Conservation (phyloP, 2,113 vertebrate species). For the Anguilla rostrata region DNA sequence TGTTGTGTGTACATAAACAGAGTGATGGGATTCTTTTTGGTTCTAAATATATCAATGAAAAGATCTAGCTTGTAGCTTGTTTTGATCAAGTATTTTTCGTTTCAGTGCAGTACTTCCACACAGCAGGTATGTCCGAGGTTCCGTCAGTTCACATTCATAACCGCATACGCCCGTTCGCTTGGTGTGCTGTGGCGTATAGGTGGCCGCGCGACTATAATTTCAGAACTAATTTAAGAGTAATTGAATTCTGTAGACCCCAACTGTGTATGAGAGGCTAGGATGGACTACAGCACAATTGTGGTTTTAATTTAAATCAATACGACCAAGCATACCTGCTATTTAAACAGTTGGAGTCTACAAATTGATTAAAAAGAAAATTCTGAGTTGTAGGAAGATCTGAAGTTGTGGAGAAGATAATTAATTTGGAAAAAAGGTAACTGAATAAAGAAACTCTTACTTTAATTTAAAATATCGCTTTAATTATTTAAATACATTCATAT, state of each 20-base stretch:
- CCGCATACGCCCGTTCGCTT: background rate
- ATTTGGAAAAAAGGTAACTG: background rate
- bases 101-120: background rate
- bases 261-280: background rate
- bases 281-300: background rate
- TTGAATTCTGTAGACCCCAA: background rate
- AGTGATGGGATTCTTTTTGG: background rate
- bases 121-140: background rate
- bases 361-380: background rate
- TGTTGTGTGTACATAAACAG: background rate
- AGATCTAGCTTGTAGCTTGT: background rate
- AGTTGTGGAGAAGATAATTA: background rate
- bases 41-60: background rate
- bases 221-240: slow-evolving; percentile 6
- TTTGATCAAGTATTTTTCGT: background rate
- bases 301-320: background rate
- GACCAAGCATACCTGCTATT: background rate
- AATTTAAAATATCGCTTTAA: too few relatives aligned
- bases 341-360: background rate
- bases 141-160: background rate
- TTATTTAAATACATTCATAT: too few relatives aligned
- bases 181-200: background rate
- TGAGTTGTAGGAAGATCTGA: background rate
- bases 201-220: background rate
- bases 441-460: too few relatives aligned